Base-by-base conservation (phyloP, 2,888 invertebrate species). In the Synergus gifuensis region DNA sequence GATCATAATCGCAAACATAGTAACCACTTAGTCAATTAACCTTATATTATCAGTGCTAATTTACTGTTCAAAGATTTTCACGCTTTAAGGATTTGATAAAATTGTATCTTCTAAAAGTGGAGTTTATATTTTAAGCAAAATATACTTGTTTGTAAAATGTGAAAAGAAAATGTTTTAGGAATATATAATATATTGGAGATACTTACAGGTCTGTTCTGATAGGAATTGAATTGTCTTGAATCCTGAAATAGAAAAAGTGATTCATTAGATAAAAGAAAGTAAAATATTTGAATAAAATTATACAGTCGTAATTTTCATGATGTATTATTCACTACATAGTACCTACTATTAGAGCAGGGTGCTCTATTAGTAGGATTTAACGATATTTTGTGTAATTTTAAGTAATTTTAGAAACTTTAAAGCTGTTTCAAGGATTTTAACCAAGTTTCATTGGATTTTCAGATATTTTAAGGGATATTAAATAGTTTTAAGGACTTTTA, bases 51-150 rank as follows among this genome's bases (percentile, higher is more conserved):
- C 49, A 36, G 28, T 14, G 54, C n/a, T 69, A 69, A 73, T 73
- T 54, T 73, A 54, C 69, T 36, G 69, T 73, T 28, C 36, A 46
- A 73, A 73, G n/a, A 28, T 54, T 49, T 22, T 12, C 9, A 60
- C 7, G 11, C 46, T 11, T 46, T 46, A 46, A 46, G 8, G 12
- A 46, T 7, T 46, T 28, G 28, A 28, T 28, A 28, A 28, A 28
- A 28, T 28, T 28, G 28, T 28, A 28, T 28, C 28, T 28, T 28
- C 28, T 28, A 28, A 28, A 28, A 28, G 3, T 28, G 3, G 28
- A 28, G 28, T 28, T 28, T 28, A 28, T 28, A 28, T 28, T 3
- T 28, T 3, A 28, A 28, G 0, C 28, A 28, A 28, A 28, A 28
- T 28, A 28, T 28, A 28, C 28, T 28, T 28, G 3, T 28, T 28